These are phyloP conservation scores for Cheilosia urbana DNA, from an alignment of 2,888 invertebrate genomes.

Conservation along the genomic window DNA sequence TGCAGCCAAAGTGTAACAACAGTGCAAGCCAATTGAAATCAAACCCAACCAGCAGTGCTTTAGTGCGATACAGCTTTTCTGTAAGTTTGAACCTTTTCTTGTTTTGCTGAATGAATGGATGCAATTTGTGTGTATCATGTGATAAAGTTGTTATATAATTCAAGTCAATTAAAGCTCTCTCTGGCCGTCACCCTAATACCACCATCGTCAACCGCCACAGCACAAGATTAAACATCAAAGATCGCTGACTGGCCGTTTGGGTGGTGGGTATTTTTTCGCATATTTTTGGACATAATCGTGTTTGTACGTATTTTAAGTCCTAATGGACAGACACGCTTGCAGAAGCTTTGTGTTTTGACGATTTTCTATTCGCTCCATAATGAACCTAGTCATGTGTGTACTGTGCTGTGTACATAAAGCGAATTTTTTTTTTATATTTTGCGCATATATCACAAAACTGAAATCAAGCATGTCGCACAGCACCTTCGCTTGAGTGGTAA, in stretches of 20 bases:
- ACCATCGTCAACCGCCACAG: neutral
- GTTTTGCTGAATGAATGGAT: conserved; percentile 38
- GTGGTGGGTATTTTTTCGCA: neutral
- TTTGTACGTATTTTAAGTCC: conserved; percentile 23
- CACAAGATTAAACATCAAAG: conserved; percentile 29
- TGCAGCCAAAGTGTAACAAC: conserved; percentile 56
- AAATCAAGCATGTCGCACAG: conserved; percentile 76
- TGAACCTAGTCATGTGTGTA: conserved; percentile 52
- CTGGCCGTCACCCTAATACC: conserved; percentile 1
- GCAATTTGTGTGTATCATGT: conserved; percentile 41
- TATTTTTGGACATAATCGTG: neutral
- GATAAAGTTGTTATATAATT: conserved; percentile 50
- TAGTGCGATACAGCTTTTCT: conserved; percentile 43
- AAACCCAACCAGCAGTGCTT: neutral
- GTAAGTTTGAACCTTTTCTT: conserved; percentile 54
- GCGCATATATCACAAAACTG: conserved; percentile 60
- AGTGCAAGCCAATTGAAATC: conserved; percentile 19
- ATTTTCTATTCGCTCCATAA: conserved; percentile 42
- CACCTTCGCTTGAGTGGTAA: conserved; percentile 71
- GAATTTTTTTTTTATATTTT: conserved; percentile 29
- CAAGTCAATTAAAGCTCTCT: conserved; percentile 46
- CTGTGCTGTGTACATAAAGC: conserved; percentile 22
- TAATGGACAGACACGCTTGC: conserved; percentile 25
- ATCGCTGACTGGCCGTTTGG: neutral
- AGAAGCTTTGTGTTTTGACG: conserved; percentile 55